Base-by-base conservation (phyloP, 2,888 invertebrate species). In the Tachina fera region DNA sequence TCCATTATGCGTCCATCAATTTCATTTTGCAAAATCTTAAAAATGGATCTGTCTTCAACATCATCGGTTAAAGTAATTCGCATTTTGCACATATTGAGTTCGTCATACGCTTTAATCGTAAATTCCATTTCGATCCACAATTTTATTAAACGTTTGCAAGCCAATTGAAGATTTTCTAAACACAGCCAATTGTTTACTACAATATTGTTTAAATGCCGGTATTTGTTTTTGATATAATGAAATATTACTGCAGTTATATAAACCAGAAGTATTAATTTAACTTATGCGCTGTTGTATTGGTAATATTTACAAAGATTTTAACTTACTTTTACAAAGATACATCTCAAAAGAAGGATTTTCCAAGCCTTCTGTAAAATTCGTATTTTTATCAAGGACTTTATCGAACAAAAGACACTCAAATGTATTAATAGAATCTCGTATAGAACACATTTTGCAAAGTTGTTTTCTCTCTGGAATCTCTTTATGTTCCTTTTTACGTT, bases 61-160 rank as follows among this genome's bases (percentile, higher is more conserved):
- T 90, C 86, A 9, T 90, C 85, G 0, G 90, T 90, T 3, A 91
- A 80, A 1, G 88, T 83, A 39, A 92, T 90, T 11, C 96, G 92
- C 87, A 94, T 94, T 89, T 95, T 95, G 53, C 95, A 95, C 95
- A 96, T 96, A 88, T 94, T 94, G 61, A 96, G 90, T 92, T 97
- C 96, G 91, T 97, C 96, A 81, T 94, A 93, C 0, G 95, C 95
- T 77, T 95, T 94, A 41, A 93, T 91, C 13, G 91, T 91, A 87
- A 90, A 92, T 83, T 93, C 92, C 47, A 91, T 90, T 88, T 93
- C 93, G 76, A 93, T 92, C 93, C 93, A 93, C 39, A 90, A 89
- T 86, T 93, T 92, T 1, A 90, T 89, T 14, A 91, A 89, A 51
- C 89, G 89, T 87, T 92, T 90, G 11, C 88, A 96, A 90, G 96